Percentiles rank a stretch among this genome's conserved stretches.
phyloP scores from a whole-genome alignment of 2,797 vertebrate species.

The Gephyroberyx darwinii region DNA sequence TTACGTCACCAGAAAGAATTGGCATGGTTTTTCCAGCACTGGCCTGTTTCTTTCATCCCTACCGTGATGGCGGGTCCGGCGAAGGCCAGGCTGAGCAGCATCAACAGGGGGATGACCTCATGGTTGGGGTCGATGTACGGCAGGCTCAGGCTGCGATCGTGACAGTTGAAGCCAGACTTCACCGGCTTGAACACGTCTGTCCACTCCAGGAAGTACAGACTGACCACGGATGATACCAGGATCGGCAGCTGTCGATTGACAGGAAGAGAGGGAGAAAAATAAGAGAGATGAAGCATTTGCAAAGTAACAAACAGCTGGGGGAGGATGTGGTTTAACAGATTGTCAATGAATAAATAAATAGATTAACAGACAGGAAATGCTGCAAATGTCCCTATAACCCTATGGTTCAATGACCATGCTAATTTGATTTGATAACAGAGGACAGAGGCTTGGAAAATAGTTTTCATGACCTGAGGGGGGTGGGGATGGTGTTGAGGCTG shows the following conservation, averaged over 20 bases:
- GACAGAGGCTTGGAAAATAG: conserved; percentile 33
- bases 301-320: conserved; percentile 29
- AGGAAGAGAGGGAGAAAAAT: conserved; percentile 25
- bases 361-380: conserved; percentile 30
- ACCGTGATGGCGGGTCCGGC: conserved; percentile 95
- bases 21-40: not conserved
- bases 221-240: conserved; percentile 93
- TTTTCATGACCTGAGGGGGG: conserved; percentile 29
- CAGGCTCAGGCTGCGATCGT: conserved; percentile 95
- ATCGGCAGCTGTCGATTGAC: conserved; percentile 88
- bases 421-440: conserved; percentile 57
- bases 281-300: not conserved
- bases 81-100: conserved; percentile 95
- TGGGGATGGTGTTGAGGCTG: conserved; percentile 3
- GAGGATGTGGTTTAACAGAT: conserved; percentile 15
- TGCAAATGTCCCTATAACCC: conserved; percentile 44
- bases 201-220: conserved; percentile 96
- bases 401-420: conserved; percentile 53
- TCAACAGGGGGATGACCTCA: conserved; percentile 93
- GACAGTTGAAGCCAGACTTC: conserved; percentile 93
- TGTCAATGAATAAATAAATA: conserved; percentile 53
- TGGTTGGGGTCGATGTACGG: conserved; percentile 95
- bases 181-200: conserved; percentile 97
- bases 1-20: too few relatives aligned
- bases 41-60: not conserved